Percentiles rank a stretch among this genome's conserved stretches.
Conservation (phyloP, 2,888 invertebrate genomes). For the Timema podura region DNA sequence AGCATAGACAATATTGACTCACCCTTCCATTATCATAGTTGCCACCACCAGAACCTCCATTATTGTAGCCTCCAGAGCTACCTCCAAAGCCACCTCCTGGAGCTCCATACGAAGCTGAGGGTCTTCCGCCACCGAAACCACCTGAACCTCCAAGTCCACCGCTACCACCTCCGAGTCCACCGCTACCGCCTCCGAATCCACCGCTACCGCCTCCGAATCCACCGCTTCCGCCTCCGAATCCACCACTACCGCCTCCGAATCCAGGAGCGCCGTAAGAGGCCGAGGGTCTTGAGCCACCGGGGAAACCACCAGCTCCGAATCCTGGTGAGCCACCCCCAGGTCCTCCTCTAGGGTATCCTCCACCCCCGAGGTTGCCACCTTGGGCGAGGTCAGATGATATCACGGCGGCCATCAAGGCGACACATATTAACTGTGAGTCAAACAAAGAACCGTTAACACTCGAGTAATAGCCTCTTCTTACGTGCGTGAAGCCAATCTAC, state of each 20-base stretch:
- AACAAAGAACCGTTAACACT: background rate
- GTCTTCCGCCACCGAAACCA: no score
- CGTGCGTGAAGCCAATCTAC: no score
- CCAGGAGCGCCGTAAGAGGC: slow-evolving; percentile 26
- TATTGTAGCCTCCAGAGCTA: background rate
- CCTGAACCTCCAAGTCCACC: no score
- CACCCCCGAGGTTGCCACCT: slow-evolving; percentile 26
- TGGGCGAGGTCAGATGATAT: slow-evolving; percentile 13
- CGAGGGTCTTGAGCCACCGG: slow-evolving; percentile 21
- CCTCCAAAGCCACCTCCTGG: slow-evolving; percentile 18
- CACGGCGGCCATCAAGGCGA: slow-evolving; percentile 11
- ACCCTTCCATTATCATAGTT: slow-evolving; percentile 3
- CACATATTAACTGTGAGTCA: slow-evolving; percentile 15
- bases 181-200: background rate
- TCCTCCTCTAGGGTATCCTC: background rate
- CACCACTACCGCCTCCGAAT: slow-evolving; percentile 21
- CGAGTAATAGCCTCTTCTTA: no score
- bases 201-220: background rate
- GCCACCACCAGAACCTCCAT: background rate
- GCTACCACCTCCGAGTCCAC: no score
- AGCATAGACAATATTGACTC: background rate
- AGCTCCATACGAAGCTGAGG: background rate
- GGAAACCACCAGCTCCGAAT: slow-evolving; percentile 16
- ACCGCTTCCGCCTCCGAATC: background rate
- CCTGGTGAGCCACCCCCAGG: background rate